Evolutionary conservation across 2,888 invertebrate genomes (phyloP).

Genomic region (Hesperia comma): DNA sequence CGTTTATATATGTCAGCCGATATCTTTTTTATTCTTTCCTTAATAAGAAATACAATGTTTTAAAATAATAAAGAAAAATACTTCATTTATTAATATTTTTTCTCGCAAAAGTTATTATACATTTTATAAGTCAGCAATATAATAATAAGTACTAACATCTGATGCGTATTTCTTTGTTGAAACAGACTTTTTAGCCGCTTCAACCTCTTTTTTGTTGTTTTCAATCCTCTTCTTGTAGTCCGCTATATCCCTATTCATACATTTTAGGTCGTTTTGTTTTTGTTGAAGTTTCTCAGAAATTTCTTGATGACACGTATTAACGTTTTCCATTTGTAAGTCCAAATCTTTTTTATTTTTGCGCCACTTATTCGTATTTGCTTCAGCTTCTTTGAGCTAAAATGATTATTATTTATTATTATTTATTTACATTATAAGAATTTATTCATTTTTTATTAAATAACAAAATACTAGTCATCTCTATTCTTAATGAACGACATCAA

Average conservation of each 20-base stretch:
- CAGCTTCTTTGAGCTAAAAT: slow-evolving; percentile 62
- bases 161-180: slow-evolving; percentile 55
- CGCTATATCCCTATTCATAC: slow-evolving; percentile 59
- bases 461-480: no score
- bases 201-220: slow-evolving; percentile 55
- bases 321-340: slow-evolving; percentile 57
- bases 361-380: slow-evolving; percentile 64
- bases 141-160: slow-evolving; percentile 54
- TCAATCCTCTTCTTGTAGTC: slow-evolving; percentile 59
- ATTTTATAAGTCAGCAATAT: neutral
- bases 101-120: neutral
- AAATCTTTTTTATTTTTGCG: slow-evolving; percentile 67
- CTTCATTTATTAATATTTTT: no score
- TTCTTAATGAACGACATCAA: no score
- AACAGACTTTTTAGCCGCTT: slow-evolving; percentile 50
- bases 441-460: no score
- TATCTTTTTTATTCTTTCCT: slow-evolving; percentile 56
- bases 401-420: neutral
- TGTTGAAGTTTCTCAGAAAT: slow-evolving; percentile 59
- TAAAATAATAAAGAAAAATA: no score
- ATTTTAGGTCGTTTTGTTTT: slow-evolving; percentile 64
- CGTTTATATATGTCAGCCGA: slow-evolving; percentile 49
- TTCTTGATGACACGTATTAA: slow-evolving; percentile 58
- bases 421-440: no score
- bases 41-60: neutral